These are phyloP conservation scores for Drosophila mercatorum DNA, from an alignment of 2,888 invertebrate genomes.

Conservation along the genomic window DNA sequence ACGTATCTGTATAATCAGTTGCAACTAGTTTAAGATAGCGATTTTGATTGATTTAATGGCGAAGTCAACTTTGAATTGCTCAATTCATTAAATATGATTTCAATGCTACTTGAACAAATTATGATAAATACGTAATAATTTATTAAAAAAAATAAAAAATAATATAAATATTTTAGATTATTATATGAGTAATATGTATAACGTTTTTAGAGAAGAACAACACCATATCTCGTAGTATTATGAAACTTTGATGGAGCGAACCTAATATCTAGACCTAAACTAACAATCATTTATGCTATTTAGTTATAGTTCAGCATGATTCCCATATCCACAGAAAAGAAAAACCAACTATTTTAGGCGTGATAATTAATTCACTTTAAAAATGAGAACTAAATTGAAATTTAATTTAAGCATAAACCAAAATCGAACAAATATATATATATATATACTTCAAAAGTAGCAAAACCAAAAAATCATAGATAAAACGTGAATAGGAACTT, in stretches of 20 bases:
- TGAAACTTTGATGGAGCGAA: constrained; percentile 2
- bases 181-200: constrained; percentile 24
- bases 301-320: constrained; percentile 26
- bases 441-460: constrained; percentile 69
- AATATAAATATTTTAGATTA: constrained; percentile 15
- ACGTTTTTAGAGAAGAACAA: constrained; percentile 50
- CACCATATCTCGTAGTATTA: constrained; percentile 67
- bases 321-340: constrained; percentile 2
- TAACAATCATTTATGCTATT: constrained; percentile 36
- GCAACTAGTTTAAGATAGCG: constrained; percentile 45
- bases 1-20: constrained; percentile 63
- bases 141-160: not conserved
- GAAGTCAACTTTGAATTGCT: constrained; percentile 7
- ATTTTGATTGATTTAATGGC: constrained; percentile 6
- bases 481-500: constrained; percentile 29
- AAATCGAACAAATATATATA: not conserved
- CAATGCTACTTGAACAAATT: constrained; percentile 42
- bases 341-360: constrained; percentile 53
- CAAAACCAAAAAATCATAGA: constrained; percentile 40
- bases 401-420: constrained; percentile 37
- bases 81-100: constrained; percentile 2
- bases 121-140: constrained; percentile 53
- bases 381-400: constrained; percentile 4
- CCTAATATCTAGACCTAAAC: constrained; percentile 23
- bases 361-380: constrained; percentile 62